phyloP scores from a whole-genome alignment of 2,797 vertebrate genomes.

The Sebastes diploproa region DNA sequence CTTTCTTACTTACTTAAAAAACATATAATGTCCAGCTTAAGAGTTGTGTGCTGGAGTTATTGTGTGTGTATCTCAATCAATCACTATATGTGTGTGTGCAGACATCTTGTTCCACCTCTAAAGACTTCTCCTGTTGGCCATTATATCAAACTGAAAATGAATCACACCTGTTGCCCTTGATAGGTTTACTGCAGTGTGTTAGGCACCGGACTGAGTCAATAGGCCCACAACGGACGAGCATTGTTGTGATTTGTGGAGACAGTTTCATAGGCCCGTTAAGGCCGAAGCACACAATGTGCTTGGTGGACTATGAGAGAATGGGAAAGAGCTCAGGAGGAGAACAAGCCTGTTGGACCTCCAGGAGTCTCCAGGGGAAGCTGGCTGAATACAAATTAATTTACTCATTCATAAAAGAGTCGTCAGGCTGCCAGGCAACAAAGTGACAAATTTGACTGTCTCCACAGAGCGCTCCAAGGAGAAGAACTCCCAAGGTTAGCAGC shows the following conservation, averaged over 20 bases:
- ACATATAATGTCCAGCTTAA: neutral
- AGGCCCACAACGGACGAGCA: neutral
- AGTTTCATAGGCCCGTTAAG: slow-evolving; percentile 21
- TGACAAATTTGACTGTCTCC: slow-evolving; percentile 7
- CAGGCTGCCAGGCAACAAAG: slow-evolving; percentile 16
- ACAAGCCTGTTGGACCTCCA: neutral
- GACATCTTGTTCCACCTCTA: neutral
- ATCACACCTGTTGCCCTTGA: slow-evolving; percentile 1
- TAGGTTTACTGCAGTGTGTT: slow-evolving; percentile 8
- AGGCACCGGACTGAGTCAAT: neutral
- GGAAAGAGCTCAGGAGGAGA: slow-evolving; percentile 7
- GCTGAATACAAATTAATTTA: slow-evolving; percentile 35
- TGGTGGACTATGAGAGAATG: slow-evolving; percentile 9
- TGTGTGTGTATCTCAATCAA: neutral
- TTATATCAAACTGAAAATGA: neutral
- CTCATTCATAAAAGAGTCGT: slow-evolving; percentile 20
- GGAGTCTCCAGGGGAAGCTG: neutral
- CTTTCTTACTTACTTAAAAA: neutral
- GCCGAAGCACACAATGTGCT: slow-evolving; percentile 5
- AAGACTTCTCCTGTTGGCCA: neutral
- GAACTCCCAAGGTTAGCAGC: neutral
- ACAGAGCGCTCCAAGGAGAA: neutral
- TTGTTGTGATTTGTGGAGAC: slow-evolving; percentile 34
- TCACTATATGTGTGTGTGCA: neutral
- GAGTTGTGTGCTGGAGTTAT: neutral